These are phyloP conservation scores for Nephrotoma appendiculata DNA, from an alignment of 2,888 invertebrate genomes.

Conservation along the genomic window DNA sequence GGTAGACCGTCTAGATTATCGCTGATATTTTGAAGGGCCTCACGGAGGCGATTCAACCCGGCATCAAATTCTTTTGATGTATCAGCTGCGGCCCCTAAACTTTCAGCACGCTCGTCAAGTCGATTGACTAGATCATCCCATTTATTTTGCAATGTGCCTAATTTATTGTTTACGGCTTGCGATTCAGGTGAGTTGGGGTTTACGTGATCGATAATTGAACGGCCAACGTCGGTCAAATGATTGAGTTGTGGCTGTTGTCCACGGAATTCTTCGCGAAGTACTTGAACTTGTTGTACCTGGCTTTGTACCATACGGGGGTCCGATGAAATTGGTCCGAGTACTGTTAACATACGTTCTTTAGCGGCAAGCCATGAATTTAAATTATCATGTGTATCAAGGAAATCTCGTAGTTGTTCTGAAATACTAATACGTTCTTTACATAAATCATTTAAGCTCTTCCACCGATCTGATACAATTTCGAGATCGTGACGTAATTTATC, in stretches of 20 bases:
- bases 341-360: slow-evolving; percentile 91
- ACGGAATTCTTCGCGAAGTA: slow-evolving; percentile 87
- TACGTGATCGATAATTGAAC: slow-evolving; percentile 49
- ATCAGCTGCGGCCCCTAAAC: slow-evolving; percentile 80
- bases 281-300: slow-evolving; percentile 90
- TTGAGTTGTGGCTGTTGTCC: slow-evolving; percentile 82
- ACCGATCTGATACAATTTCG: slow-evolving; percentile 65
- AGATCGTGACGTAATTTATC: slow-evolving; percentile 72
- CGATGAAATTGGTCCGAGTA: slow-evolving; percentile 88
- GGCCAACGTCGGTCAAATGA: slow-evolving; percentile 69
- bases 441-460: slow-evolving; percentile 73
- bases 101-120: slow-evolving; percentile 76
- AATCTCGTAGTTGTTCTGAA: slow-evolving; percentile 73
- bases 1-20: slow-evolving; percentile 76
- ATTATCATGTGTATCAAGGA: slow-evolving; percentile 77
- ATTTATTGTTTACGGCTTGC: slow-evolving; percentile 51
- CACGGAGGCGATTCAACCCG: slow-evolving; percentile 63
- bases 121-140: slow-evolving; percentile 74
- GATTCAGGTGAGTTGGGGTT: slow-evolving; percentile 43
- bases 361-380: slow-evolving; percentile 76
- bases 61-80: slow-evolving; percentile 89
- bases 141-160: slow-evolving; percentile 52
- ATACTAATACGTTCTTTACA: slow-evolving; percentile 50
- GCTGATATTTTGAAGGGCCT: slow-evolving; percentile 74
- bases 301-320: slow-evolving; percentile 92